Evolutionary conservation across 2,797 vertebrate genomes (phyloP).

Genomic region (Harpagifer antarcticus): DNA sequence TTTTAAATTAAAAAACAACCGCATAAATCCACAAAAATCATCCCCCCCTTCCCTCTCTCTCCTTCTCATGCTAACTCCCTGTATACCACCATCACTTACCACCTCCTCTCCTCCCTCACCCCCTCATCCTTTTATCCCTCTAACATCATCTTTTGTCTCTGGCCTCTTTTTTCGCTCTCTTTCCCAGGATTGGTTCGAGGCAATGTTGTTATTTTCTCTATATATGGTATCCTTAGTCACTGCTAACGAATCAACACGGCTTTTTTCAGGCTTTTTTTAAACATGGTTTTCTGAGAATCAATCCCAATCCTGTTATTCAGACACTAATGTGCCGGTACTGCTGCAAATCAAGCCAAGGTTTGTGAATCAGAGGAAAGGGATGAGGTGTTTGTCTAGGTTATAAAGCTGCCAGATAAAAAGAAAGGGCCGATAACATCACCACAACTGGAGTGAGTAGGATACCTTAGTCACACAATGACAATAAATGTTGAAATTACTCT

Average conservation of each 20-base stretch:
- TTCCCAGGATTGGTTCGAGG: constrained; percentile 67
- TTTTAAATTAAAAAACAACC: constrained; percentile 36
- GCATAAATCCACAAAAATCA: constrained; percentile 54
- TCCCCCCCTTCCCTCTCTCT: constrained; percentile 37
- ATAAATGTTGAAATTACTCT: neutral
- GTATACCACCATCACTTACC: constrained; percentile 59
- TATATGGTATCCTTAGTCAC: constrained; percentile 59
- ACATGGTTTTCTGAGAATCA: constrained; percentile 38
- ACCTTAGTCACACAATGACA: constrained; percentile 13
- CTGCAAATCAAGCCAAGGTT: neutral
- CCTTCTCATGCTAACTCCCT: constrained; percentile 42
- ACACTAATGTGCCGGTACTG: constrained; percentile 5
- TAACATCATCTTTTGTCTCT: constrained; percentile 75
- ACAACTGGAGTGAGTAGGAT: neutral
- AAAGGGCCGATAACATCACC: neutral
- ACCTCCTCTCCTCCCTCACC: constrained; percentile 69
- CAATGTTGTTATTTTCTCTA: constrained; percentile 35
- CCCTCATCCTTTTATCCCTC: constrained; percentile 71
- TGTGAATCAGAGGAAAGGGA: constrained; percentile 35
- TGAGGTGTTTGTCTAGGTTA: constrained; percentile 14
- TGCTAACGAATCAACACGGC: constrained; percentile 52
- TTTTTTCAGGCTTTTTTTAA: constrained; percentile 15
- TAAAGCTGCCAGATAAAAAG: constrained; percentile 14
- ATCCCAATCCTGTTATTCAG: constrained; percentile 42
- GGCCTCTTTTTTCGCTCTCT: constrained; percentile 70